Evolutionary conservation across 2,888 invertebrate genomes (phyloP).

Genomic region (Melipona bicolor): DNA sequence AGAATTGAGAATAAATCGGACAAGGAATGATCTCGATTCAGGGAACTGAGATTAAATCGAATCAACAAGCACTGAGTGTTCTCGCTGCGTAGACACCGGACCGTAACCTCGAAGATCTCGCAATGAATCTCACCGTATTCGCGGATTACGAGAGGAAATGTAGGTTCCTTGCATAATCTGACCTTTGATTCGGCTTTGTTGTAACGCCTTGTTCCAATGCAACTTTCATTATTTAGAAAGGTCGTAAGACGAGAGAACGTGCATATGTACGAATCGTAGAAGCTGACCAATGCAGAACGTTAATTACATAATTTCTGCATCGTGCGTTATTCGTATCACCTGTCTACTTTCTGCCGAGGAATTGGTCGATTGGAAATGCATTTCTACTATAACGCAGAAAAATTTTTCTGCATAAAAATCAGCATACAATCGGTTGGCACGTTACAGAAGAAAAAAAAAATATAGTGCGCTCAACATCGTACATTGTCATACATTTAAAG

Average conservation of each 20-base stretch:
- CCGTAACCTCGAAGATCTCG: conserved; percentile 28
- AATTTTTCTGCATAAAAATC: background rate
- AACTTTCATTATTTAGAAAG: conserved; percentile 44
- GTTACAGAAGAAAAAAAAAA: background rate
- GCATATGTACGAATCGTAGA: background rate
- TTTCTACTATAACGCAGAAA: background rate
- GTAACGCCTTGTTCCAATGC: conserved; percentile 11
- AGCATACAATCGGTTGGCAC: background rate
- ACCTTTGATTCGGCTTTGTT: conserved; percentile 43
- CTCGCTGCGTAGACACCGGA: background rate
- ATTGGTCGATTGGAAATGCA: background rate
- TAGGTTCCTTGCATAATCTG: conserved; percentile 40
- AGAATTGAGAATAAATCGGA: background rate
- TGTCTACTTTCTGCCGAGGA: background rate
- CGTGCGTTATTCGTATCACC: background rate
- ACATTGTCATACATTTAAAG: conserved; percentile 34
- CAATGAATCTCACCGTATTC: conserved; percentile 21
- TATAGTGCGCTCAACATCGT: background rate
- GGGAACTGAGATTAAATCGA: background rate
- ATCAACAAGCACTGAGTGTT: background rate
- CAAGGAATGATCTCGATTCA: background rate
- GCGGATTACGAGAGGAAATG: conserved; percentile 34
- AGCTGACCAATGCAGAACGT: conserved; percentile 3
- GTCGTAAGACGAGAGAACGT: conserved; percentile 15
- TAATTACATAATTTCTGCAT: background rate